Conservation (phyloP, 2,113 vertebrate species). For the Clupea harengus region DNA sequence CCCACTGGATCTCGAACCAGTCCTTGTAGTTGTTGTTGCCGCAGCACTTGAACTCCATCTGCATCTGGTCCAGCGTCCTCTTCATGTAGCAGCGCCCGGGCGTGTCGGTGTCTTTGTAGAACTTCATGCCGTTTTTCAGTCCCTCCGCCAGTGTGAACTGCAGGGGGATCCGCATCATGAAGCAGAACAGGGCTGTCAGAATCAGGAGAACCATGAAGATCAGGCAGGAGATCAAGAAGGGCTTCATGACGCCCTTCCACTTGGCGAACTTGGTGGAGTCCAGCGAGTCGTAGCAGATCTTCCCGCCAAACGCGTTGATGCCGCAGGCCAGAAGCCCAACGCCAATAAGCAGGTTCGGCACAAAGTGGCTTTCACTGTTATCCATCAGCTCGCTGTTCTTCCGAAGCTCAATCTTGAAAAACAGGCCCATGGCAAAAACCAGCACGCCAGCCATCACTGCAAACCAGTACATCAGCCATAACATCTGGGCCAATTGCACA, state of each 20-base stretch:
- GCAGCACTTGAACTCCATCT: conserved; percentile 96
- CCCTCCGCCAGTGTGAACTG: conserved; percentile 86
- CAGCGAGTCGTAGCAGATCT: conserved; percentile 94
- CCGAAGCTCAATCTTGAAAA: conserved; percentile 93
- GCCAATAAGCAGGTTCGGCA: conserved; percentile 90
- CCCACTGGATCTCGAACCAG: conserved; percentile 99
- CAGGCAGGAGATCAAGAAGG: conserved; percentile 80
- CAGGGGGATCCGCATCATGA: conserved; percentile 84
- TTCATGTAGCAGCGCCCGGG: conserved; percentile 98
- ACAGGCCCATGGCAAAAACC: conserved; percentile 89
- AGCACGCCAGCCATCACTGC: conserved; percentile 87
- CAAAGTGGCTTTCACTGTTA: conserved; percentile 93
- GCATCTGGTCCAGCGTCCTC: conserved; percentile 93
- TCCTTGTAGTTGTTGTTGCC: conserved; percentile 93
- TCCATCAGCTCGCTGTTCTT: conserved; percentile 97
- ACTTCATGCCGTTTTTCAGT: conserved; percentile 88
- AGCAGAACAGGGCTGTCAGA: conserved; percentile 79
- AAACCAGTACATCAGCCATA: conserved; percentile 98
- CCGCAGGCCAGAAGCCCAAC: conserved; percentile 83
- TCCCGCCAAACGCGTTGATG: conserved; percentile 87
- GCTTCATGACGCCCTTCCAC: conserved; percentile 88
- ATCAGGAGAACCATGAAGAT: conserved; percentile 79
- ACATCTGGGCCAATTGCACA: conserved; percentile 91
- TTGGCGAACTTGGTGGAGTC: conserved; percentile 85
- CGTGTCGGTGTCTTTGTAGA: conserved; percentile 94